Evolutionary conservation across 2,113 vertebrate species (phyloP).

Genomic region (Atlantisia rogersi): DNA sequence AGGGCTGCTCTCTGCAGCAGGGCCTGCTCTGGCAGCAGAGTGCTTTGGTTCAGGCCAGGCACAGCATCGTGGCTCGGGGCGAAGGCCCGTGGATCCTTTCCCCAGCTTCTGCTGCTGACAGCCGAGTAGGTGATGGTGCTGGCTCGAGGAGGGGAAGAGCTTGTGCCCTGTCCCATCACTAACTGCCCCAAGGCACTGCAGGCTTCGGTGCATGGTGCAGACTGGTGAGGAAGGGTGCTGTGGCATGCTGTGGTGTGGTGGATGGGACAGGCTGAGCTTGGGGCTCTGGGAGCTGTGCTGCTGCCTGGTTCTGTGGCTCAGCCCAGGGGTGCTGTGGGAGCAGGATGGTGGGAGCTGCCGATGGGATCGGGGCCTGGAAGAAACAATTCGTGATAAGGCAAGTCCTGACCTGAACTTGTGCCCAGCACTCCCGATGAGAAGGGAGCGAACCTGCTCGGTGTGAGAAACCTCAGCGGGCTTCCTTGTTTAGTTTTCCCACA

Average conservation of each 20-base stretch:
- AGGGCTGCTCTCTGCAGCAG: not conserved
- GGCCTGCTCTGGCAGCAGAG: no score
- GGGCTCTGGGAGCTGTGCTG: not conserved
- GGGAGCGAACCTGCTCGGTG: not conserved
- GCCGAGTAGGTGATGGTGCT: not conserved
- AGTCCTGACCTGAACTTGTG: constrained; percentile 48
- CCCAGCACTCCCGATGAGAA: not conserved
- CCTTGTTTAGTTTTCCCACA: constrained; percentile 69
- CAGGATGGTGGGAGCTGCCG: not conserved
- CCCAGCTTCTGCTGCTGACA: not conserved
- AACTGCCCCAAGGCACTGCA: no score
- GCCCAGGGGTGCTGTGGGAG: not conserved
- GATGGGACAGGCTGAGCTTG: not conserved
- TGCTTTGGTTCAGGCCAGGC: not conserved
- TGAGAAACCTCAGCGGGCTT: constrained; percentile 31
- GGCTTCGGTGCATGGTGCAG: accelerated
- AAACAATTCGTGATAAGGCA: not conserved
- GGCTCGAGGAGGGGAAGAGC: not conserved
- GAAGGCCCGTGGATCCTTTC: not conserved
- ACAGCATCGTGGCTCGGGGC: no score
- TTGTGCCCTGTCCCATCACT: not conserved
- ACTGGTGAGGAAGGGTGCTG: not conserved
- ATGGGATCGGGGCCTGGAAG: not conserved
- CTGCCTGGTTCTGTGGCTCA: not conserved
- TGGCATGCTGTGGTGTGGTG: accelerated